A percentile compares a stretch with the other conserved stretches of the same genome.
These are phyloP conservation scores for Neolamprologus longior DNA, from an alignment of 2,113 vertebrate species.

Conservation along the genomic window DNA sequence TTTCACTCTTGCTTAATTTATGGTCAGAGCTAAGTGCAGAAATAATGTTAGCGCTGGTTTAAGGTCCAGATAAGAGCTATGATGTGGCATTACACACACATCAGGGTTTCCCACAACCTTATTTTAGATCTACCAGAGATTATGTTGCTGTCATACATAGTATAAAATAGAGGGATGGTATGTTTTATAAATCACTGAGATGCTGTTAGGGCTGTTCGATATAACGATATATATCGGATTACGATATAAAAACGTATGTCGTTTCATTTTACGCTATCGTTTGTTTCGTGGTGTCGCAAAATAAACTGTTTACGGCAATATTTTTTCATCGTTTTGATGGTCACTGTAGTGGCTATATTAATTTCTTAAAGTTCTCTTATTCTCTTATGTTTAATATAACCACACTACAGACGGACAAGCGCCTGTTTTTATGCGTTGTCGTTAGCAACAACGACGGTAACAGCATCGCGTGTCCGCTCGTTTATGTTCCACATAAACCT, in stretches of 20 bases:
- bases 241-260: rapidly evolving
- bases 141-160: background rate
- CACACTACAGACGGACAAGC: rapidly evolving
- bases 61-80: background rate
- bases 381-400: rapidly evolving
- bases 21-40: background rate
- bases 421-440: rapidly evolving
- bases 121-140: background rate
- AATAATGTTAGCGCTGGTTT: background rate
- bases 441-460: rapidly evolving
- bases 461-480: rapidly evolving
- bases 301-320: background rate
- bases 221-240: rapidly evolving
- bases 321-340: rapidly evolving
- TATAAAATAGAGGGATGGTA: background rate
- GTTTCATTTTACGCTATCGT: rapidly evolving
- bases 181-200: background rate
- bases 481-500: too few species aligned
- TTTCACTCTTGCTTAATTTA: background rate
- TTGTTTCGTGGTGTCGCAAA: rapidly evolving
- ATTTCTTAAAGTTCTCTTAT: rapidly evolving
- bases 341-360: rapidly evolving
- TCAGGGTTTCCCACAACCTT: background rate
- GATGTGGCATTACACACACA: background rate
- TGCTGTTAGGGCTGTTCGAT: background rate